Evolutionary conservation across 2,797 vertebrate genomes (phyloP), one percentile per base, ranked within the genome.

Genomic region (Gymnocypris eckloni): DNA sequence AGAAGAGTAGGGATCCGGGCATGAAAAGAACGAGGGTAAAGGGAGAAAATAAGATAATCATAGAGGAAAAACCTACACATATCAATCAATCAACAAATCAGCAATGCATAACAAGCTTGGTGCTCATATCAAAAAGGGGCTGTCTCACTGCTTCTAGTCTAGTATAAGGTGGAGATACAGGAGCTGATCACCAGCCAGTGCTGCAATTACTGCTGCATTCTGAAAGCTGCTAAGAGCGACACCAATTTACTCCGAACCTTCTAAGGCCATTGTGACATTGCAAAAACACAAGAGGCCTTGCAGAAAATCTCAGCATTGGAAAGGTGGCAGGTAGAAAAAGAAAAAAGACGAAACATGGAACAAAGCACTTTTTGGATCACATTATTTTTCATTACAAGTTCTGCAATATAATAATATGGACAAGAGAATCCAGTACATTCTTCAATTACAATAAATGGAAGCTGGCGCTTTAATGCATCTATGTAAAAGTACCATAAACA

Each of bases 311-410:
- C 84, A 81, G 89, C 72, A 80, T 39, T 91, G 92, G 88, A 90
- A 91, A 82, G 76, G 86, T 82, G n/a, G 87, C 86, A 20, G 52
- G 43, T 59, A 59, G 64, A 48, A 54, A 76, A 48, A 56, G 86
- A 86, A 59, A 52, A 86, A 89, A 86, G 88, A 92, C 89, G 92
- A 92, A 88, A 90, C 91, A 16, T 16, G 22, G 89, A 91, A 88
- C 88, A 86, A 18, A 88, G 91, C 90, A 88, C 89, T 90, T 91
- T 90, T 88, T 91, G 89, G 3, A 28, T 71, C 39, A 71, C 39
- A n/a, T n/a, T 0, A 43, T 71, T 43, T 43, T 41, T 33, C 71
- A 37, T 33, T 18, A 37, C 9, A 33, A 12, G 37, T 20, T 56
- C 11, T 20, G 16, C 28, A 54, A 12, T 16, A 37, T 25, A 52